Conservation (phyloP, 2,113 vertebrate genomes). For the Phalacrocorax pelagicus region DNA sequence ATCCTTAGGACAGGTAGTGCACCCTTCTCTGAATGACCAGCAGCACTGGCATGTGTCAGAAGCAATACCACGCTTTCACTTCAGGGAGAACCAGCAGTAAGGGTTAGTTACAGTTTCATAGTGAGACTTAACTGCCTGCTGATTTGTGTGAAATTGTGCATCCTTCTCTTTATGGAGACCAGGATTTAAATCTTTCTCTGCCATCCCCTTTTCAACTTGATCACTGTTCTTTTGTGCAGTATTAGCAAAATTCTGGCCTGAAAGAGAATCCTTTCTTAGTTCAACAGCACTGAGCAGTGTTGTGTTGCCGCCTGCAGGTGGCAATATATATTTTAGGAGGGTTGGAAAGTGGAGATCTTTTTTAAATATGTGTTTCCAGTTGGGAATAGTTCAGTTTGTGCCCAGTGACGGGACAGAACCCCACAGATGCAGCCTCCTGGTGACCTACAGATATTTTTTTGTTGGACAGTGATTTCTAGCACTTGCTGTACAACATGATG, state of each 20-base stretch:
- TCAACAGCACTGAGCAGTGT: not conserved
- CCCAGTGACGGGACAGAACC: not conserved
- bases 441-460: not conserved
- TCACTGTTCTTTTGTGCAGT: not conserved
- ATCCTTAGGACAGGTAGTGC: not conserved
- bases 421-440: not conserved
- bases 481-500: not conserved
- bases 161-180: not conserved
- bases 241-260: not conserved
- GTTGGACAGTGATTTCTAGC: not conserved
- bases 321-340: slow-evolving; percentile 8
- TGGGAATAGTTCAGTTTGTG: not conserved
- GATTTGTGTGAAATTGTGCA: not conserved
- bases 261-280: not conserved
- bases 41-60: not conserved
- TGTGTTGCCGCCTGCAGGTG: slow-evolving; percentile 40
- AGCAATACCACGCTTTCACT: not conserved
- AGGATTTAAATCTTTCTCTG: not conserved
- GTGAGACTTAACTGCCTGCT: not conserved
- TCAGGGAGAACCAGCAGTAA: not conserved
- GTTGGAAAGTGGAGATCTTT: not conserved
- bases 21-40: not conserved
- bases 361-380: not conserved
- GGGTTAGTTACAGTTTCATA: rapidly evolving
- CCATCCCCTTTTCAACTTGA: not conserved